Evolutionary conservation across 2,888 invertebrate genomes (phyloP).

Genomic region (Uropetala carovei): DNA sequence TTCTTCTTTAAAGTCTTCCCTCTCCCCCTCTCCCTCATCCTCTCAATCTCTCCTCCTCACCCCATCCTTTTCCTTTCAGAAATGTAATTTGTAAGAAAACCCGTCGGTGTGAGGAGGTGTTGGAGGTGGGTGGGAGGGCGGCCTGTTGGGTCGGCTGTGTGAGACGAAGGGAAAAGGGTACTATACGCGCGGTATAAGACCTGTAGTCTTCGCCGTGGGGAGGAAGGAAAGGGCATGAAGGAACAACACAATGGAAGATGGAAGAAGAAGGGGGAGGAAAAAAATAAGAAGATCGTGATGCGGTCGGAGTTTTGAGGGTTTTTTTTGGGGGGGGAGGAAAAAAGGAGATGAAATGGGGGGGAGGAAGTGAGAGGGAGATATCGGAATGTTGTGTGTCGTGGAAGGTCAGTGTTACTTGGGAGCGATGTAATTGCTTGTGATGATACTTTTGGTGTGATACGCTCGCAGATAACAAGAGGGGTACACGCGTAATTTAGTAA

Average conservation of each 20-base stretch:
- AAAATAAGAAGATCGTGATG: conserved; percentile 1
- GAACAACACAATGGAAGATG: neutral
- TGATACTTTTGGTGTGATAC: no score
- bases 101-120: neutral
- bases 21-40: neutral
- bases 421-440: no score
- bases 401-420: neutral
- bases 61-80: conserved; percentile 32
- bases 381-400: neutral
- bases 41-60: neutral
- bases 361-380: neutral
- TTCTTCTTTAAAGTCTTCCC: neutral
- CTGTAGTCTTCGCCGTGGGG: neutral
- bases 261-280: neutral
- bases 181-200: neutral
- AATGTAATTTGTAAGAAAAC: conserved; percentile 22
- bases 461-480: no score
- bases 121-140: neutral
- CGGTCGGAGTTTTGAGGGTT: neutral
- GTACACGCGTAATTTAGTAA: no score
- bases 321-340: no score
- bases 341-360: neutral
- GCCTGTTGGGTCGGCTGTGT: neutral
- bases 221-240: neutral
- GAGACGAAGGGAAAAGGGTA: neutral